Evolutionary conservation across 2,888 invertebrate species (phyloP), one percentile per base, ranked within the genome.

Genomic region (Spisula solida): DNA sequence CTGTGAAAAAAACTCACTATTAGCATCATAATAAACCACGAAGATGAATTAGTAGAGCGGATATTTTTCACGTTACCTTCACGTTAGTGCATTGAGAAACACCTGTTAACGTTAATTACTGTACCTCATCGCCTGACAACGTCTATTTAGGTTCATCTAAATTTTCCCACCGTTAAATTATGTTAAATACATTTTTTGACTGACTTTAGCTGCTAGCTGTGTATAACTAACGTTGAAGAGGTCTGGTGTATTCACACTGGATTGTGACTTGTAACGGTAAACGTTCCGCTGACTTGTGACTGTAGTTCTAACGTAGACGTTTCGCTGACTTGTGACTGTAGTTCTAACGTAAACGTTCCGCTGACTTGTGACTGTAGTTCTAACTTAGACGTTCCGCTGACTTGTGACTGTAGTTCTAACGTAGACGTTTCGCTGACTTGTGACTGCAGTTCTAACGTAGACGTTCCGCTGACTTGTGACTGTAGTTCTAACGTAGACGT

Each of bases 51-150:
- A 75, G 75, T 18, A 31, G 14, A 29, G 18, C 12, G 29, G 20
- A 75, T 31, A 34, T 34, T 34, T 75, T 75, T 31, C 31, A 25
- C 31, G 12, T 75, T 16, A 5, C 25, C 25, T 18, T 25, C 31
- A 75, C 31, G 16, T 31, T 31, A 16, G 14, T 31, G 18, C 16
- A 34, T 16, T 18, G 29, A 75, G 31, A 14, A 75, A 75, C 75
- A 75, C 75, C 75, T 75, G 75, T 75, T 75, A 2, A 75, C 31
- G 75, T 75, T 75, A 75, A 75, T 75, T 75, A 75, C 34, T 20
- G 31, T 75, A 16, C 34, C 31, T 31, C 34, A 34, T 75, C 34
- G 31, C 16, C 75, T 75, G 75, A 75, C 34, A 75, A 75, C 31
- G 34, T 34, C 75, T 34, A 14, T 75, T 31, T 75, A 75, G 34